Conservation (phyloP, 2,888 invertebrate species). For the Lydus trimaculatus region DNA sequence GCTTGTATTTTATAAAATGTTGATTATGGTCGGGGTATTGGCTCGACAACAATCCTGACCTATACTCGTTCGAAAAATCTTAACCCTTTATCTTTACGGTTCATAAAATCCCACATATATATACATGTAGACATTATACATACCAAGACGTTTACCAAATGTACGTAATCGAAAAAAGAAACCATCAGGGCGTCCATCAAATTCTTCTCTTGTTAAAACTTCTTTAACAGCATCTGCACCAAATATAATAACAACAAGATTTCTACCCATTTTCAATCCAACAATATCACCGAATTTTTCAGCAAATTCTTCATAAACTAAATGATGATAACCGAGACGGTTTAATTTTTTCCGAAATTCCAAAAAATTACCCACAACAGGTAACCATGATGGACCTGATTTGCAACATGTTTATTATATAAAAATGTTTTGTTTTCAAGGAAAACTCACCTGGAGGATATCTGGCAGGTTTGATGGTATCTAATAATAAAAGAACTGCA, state of each 20-base stretch:
- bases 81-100: conserved; percentile 22
- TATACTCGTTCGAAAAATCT: conserved; percentile 35
- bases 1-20: not conserved
- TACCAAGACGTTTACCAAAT: conserved; percentile 72
- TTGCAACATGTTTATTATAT: conserved; percentile 4
- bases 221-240: conserved; percentile 69
- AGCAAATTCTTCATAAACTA: conserved; percentile 68
- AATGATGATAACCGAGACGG: conserved; percentile 64
- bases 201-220: conserved; percentile 68
- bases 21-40: not conserved
- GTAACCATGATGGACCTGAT: conserved; percentile 66
- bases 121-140: conserved; percentile 22
- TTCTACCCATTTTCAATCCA: conserved; percentile 71
- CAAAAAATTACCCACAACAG: conserved; percentile 64
- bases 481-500: conserved; percentile 34
- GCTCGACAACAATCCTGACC: conserved; percentile 36
- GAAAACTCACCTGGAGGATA: conserved; percentile 64
- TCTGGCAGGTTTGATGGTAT: conserved; percentile 59
- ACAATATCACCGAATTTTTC: conserved; percentile 69
- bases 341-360: conserved; percentile 54
- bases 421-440: not conserved
- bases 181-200: conserved; percentile 75
- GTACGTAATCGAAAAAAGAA: conserved; percentile 73
- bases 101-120: not conserved
- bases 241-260: conserved; percentile 68